phyloP scores from a whole-genome alignment of 2,888 invertebrate genomes.

The Cactoblastis cactorum region DNA sequence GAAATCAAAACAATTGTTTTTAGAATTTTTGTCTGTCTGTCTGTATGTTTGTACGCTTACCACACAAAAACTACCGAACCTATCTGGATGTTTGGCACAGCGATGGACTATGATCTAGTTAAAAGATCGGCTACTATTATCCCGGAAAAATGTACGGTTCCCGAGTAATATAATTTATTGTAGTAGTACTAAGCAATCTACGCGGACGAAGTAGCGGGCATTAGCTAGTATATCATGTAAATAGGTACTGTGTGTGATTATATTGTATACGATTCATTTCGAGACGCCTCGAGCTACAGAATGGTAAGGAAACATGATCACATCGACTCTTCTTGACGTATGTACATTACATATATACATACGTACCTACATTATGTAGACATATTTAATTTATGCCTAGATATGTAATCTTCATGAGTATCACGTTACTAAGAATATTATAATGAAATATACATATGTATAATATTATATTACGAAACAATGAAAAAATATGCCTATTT shows the following conservation, averaged over 20 bases:
- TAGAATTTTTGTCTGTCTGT: too few species aligned
- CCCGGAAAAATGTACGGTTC: too few species aligned
- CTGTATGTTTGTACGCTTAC: too few species aligned
- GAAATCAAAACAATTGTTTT: too few species aligned
- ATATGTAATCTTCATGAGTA: not conserved
- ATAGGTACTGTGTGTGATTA: not conserved
- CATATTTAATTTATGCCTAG: not conserved
- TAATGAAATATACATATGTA: not conserved
- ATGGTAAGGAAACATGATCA: not conserved
- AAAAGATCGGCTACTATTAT: too few species aligned
- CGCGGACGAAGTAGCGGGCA: too few species aligned
- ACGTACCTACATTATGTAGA: not conserved
- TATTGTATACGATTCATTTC: not conserved
- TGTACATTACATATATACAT: not conserved
- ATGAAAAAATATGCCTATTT: not conserved
- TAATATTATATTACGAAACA: not conserved
- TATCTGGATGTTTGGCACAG: too few species aligned
- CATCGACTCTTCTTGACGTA: not conserved
- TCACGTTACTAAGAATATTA: not conserved
- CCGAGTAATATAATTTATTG: too few species aligned
- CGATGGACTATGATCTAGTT: too few species aligned
- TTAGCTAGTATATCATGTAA: too few species aligned
- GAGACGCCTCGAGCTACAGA: not conserved
- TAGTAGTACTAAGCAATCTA: too few species aligned
- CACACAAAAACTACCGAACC: too few species aligned